A percentile compares a stretch with the other conserved stretches of the same genome.
These are phyloP conservation scores for Isoperla grammatica DNA, from an alignment of 2,888 invertebrate genomes.

Conservation along the genomic window DNA sequence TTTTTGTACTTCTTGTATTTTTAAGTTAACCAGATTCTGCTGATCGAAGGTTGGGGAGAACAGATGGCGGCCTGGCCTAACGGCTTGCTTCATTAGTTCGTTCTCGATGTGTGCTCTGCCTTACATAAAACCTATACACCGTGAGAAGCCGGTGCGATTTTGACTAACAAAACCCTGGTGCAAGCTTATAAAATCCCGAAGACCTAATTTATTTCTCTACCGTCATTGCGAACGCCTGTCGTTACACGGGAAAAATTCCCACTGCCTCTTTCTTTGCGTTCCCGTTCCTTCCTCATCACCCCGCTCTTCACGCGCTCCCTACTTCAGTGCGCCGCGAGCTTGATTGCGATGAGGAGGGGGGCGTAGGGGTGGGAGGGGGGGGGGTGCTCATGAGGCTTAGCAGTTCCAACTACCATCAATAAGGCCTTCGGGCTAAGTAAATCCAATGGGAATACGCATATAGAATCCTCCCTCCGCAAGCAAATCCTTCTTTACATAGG, in stretches of 20 bases:
- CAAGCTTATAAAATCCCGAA: constrained; percentile 2
- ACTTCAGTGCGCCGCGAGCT: background rate
- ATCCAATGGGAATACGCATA: constrained; percentile 5
- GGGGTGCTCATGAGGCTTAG: background rate
- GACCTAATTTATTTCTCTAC: constrained; percentile 3
- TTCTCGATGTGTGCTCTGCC: no score
- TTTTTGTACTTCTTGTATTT: no score
- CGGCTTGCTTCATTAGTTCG: no score
- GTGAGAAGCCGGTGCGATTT: no score
- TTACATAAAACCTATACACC: no score
- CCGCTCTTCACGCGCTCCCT: background rate
- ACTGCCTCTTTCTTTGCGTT: background rate
- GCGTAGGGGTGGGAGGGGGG: background rate
- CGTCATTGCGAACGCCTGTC: constrained; percentile 2
- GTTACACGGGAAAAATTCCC: constrained; percentile 3
- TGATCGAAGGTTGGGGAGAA: no score
- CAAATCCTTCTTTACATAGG: constrained; percentile 11
- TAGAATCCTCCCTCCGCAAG: constrained; percentile 8
- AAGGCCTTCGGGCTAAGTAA: constrained; percentile 10
- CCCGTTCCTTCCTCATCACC: background rate
- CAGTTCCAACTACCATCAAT: constrained; percentile 14
- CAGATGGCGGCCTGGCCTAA: no score
- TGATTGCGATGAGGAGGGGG: no score
- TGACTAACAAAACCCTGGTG: no score
- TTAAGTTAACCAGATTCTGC: no score